Evolutionary conservation across 1,140 invertebrate genomes (phyloP).

Genomic region (Drosophila parvula): DNA sequence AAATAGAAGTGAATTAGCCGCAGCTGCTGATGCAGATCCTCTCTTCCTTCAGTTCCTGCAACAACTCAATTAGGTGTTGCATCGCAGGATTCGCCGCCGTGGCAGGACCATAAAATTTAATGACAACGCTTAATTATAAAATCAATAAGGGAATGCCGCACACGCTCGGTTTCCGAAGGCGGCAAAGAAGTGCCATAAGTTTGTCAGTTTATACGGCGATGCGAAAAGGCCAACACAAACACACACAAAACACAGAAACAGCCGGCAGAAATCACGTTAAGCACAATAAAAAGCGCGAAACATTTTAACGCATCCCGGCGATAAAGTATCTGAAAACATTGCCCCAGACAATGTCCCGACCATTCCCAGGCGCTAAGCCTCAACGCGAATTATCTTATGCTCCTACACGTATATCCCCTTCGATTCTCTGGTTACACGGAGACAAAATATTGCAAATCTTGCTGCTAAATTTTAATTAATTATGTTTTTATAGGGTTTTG

Average conservation of each 20-base stretch:
- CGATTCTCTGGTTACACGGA: constrained; percentile 9
- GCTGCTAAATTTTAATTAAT: not conserved
- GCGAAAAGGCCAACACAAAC: constrained; percentile 23
- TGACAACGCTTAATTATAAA: constrained; percentile 83
- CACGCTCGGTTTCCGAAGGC: constrained; percentile 44
- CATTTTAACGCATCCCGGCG: constrained; percentile 78
- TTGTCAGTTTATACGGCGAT: constrained; percentile 76
- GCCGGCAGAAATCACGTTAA: constrained; percentile 74
- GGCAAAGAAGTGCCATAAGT: constrained; percentile 64
- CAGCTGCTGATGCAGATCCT: constrained; percentile 17
- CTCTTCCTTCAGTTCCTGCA: constrained; percentile 12
- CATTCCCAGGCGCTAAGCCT: constrained; percentile 72
- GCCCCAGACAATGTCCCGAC: constrained; percentile 64
- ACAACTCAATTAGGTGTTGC: constrained; percentile 74
- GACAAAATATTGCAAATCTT: not conserved
- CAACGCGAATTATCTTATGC: constrained; percentile 75
- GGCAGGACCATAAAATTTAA: constrained; percentile 77
- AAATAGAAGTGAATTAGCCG: constrained; percentile 38
- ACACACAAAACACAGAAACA: constrained; percentile 11
- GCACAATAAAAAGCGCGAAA: constrained; percentile 81
- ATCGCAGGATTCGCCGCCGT: constrained; percentile 18
- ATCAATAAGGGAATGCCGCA: constrained; percentile 82
- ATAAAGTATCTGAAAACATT: constrained; percentile 82
- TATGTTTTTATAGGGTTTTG: not conserved
- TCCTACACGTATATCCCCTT: constrained; percentile 27